These are phyloP conservation scores for Platygyra sinensis DNA, from an alignment of 64 coral and sea anemone species.

Conservation along the genomic window DNA sequence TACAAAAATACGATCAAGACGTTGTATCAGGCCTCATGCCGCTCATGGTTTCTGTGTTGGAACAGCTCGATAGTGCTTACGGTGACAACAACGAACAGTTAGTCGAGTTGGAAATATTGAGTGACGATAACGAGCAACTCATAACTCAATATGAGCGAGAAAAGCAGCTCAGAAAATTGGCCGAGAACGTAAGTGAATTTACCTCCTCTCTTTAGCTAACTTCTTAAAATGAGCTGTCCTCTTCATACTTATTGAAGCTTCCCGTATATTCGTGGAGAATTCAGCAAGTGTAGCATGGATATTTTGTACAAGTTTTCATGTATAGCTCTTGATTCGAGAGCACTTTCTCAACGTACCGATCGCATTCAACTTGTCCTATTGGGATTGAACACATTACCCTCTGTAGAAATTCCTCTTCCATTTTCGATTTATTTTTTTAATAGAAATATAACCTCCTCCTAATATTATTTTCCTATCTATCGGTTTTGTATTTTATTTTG, in stretches of 20 bases:
- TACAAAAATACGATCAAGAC: constrained; percentile 96
- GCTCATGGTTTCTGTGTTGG: constrained; percentile 97
- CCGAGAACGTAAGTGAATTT: constrained; percentile 89
- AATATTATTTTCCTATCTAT: not conserved
- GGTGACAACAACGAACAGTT: constrained; percentile 97
- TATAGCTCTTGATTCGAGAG: not conserved
- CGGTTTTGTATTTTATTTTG: not conserved
- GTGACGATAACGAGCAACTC: constrained; percentile 98
- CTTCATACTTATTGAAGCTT: not conserved
- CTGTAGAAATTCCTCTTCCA: not conserved
- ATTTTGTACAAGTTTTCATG: not conserved
- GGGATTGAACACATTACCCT: constrained; percentile 1
- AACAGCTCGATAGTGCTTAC: constrained; percentile 96
- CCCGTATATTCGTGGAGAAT: constrained; percentile 12
- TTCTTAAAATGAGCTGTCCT: not conserved
- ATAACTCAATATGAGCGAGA: constrained; percentile 98
- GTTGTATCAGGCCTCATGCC: constrained; percentile 99
- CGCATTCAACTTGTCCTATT: not conserved
- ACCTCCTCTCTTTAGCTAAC: not conserved
- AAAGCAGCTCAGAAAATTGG: constrained; percentile 97
- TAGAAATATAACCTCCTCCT: not conserved
- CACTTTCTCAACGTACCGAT: not conserved
- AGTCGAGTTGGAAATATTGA: constrained; percentile 90
- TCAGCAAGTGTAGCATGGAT: not conserved
- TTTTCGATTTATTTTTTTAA: too few species aligned